Evolutionary conservation across 2,888 invertebrate species (phyloP), one percentile per base, ranked within the genome.

Genomic region (Brenthis daphne): DNA sequence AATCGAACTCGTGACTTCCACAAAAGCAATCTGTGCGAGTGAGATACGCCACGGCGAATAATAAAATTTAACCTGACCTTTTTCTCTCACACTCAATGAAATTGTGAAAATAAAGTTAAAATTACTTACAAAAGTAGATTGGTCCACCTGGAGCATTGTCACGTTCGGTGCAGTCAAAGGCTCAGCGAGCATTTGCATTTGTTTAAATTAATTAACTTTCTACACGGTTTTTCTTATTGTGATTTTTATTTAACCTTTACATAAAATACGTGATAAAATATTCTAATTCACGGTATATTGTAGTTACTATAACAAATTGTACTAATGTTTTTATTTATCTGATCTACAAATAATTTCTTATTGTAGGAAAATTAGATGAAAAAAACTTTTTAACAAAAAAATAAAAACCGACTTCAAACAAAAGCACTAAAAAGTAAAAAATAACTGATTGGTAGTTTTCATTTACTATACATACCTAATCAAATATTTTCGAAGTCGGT

Each of bases 161-260:
- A 20, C 50, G 64, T 54, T 47, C 33, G 29, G 16, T 20, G 20
- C 57, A 54, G 57, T 58, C 57, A 58, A 68, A 64, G 64, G 47
- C 33, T 37, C 14, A 24, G 50, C 47, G 20, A 20, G 68, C 64
- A 54, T 68, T 54, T 54, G 53, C n/a, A 64, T 68, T 64, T 64
- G 57, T 54, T 54, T 68, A 47, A 68, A 57, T 61, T 67, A 63
- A 67, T 64, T 68, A 64, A 68, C 47, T 47, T 64, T 64, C 50
- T 53, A 63, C 61, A 51, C 37, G 48, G 29, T 47, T 13, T 48
- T 51, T 57, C 43, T 50, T 29, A 53, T 29, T 53, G 53, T 53
- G 43, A 48, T 16, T 53, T 57, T 14, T 11, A 29, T 48, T 57
- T 57, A 56, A 67, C 6, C 47, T 24, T 48, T 47, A 4, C 11